Conservation (phyloP, 2,797 vertebrate species). For the Acrocephalus scirpaceus region DNA sequence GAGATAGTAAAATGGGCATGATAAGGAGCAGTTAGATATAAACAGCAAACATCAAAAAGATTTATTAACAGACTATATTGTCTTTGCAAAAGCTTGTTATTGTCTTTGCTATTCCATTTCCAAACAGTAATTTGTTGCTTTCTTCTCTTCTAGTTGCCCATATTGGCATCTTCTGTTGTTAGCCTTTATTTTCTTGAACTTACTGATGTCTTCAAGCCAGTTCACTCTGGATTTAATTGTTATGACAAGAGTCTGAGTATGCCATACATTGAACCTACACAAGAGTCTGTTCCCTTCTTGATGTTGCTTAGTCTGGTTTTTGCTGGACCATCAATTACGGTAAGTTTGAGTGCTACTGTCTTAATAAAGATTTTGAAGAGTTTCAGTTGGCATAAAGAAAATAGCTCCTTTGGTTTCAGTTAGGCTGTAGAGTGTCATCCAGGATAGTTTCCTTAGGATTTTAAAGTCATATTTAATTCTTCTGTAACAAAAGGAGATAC, state of each 20-base stretch:
- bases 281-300: slow-evolving; percentile 92
- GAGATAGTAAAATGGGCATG: neutral
- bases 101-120: neutral
- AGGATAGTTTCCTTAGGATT: neutral
- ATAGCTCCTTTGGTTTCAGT: neutral
- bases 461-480: neutral
- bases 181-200: slow-evolving; percentile 97
- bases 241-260: slow-evolving; percentile 96
- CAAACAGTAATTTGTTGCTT: slow-evolving; percentile 19
- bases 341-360: slow-evolving; percentile 64
- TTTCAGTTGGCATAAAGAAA: neutral
- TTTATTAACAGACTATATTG: neutral
- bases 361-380: neutral
- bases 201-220: slow-evolving; percentile 95
- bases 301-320: slow-evolving; percentile 96
- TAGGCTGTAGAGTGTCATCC: neutral
- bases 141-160: slow-evolving; percentile 85
- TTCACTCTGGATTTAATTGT: slow-evolving; percentile 93
- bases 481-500: neutral
- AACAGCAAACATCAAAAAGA: neutral
- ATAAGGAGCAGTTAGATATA: neutral
- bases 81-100: slow-evolving; percentile 11
- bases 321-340: slow-evolving; percentile 92
- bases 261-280: slow-evolving; percentile 93
- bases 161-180: slow-evolving; percentile 93